phyloP scores from a whole-genome alignment of 1,140 invertebrate genomes.

The Helicoverpa armigera region DNA sequence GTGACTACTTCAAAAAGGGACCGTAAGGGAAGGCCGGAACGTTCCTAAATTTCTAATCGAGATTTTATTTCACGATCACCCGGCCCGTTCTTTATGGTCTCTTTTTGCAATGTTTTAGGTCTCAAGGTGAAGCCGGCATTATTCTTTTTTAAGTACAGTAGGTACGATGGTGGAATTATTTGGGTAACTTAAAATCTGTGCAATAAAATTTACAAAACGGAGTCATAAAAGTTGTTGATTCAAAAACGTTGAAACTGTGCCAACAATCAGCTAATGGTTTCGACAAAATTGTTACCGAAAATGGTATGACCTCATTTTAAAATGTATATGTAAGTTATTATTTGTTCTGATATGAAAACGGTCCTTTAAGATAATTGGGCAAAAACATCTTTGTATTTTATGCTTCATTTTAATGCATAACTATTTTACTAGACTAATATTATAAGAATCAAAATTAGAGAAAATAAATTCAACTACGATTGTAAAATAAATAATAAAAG shows the following conservation, averaged over 20 bases:
- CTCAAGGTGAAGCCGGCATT: slow-evolving; percentile 71
- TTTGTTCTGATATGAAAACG: slow-evolving; percentile 1
- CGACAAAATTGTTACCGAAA: slow-evolving; percentile 42
- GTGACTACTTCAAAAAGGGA: slow-evolving; percentile 66
- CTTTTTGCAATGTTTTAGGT: slow-evolving; percentile 72
- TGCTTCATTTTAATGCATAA: too few species aligned
- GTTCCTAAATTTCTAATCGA: slow-evolving; percentile 81
- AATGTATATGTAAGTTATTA: slow-evolving; percentile 17
- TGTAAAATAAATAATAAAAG: slow-evolving; percentile 41
- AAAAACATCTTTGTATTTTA: background rate
- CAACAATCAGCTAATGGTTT: slow-evolving; percentile 56
- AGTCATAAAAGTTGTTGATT: slow-evolving; percentile 50
- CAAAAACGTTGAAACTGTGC: slow-evolving; percentile 57
- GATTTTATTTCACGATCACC: slow-evolving; percentile 74
- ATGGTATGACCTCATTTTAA: slow-evolving; percentile 45
- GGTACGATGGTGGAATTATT: slow-evolving; percentile 42
- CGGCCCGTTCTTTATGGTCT: slow-evolving; percentile 65
- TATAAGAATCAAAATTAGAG: background rate
- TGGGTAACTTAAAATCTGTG: slow-evolving; percentile 50
- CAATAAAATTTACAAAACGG: slow-evolving; percentile 55
- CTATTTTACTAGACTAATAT: too few species aligned
- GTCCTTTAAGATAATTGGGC: too few species aligned
- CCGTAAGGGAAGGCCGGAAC: slow-evolving; percentile 69
- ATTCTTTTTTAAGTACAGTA: slow-evolving; percentile 56
- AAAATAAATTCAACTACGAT: slow-evolving; percentile 8